Conservation (phyloP, 2,888 invertebrate genomes). For the Diarsia rubi region DNA sequence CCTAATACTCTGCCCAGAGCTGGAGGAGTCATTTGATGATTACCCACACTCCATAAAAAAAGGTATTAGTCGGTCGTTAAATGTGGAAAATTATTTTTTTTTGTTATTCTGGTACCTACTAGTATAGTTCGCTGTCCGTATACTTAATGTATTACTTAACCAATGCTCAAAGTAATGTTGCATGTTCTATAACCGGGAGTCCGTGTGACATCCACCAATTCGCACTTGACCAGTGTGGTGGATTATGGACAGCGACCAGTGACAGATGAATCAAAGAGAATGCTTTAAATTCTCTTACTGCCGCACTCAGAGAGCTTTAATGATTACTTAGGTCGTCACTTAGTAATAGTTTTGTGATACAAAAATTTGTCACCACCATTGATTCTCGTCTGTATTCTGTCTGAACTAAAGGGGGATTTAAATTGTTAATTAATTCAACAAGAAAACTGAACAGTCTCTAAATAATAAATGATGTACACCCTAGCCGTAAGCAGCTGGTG, state of each 20-base stretch:
- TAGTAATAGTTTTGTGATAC: too few species aligned
- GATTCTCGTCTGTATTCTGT: too few species aligned
- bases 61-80: too few species aligned
- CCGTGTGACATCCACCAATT: background rate
- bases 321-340: too few species aligned
- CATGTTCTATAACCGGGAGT: background rate
- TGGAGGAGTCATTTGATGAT: too few species aligned
- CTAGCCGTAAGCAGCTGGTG: slow-evolving; percentile 40
- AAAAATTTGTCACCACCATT: too few species aligned
- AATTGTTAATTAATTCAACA: background rate
- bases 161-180: background rate
- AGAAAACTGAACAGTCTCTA: background rate
- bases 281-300: background rate
- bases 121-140: background rate
- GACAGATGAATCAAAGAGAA: background rate
- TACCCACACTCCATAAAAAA: too few species aligned
- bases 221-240: background rate
- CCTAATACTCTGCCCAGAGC: too few species aligned
- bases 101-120: too few species aligned
- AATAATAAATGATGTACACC: slow-evolving; percentile 4
- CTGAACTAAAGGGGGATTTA: too few species aligned
- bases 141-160: background rate
- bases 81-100: too few species aligned
- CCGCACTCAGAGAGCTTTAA: too few species aligned
- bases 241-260: background rate